phyloP scores from a whole-genome alignment of 2,797 vertebrate genomes.

The Psittacula derbiana region DNA sequence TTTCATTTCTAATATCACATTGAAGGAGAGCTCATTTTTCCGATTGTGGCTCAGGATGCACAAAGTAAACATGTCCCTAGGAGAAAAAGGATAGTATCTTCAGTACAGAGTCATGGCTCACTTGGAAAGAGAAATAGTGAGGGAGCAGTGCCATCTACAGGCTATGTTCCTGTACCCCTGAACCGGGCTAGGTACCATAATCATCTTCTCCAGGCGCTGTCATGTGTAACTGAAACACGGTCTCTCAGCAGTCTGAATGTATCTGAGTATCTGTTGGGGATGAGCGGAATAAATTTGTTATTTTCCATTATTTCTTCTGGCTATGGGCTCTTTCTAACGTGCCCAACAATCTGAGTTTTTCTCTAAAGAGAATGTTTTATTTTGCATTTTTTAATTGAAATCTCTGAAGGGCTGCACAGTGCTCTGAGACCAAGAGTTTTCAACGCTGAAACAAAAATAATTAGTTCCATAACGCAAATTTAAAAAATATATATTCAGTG shows the following conservation, averaged over 20 bases:
- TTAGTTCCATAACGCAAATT: not conserved
- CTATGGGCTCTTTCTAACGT: not conserved
- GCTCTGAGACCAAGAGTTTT: not conserved
- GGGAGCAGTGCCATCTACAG: slow-evolving; percentile 77
- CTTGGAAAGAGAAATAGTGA: slow-evolving; percentile 16
- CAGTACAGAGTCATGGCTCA: not conserved
- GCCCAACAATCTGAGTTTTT: not conserved
- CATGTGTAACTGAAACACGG: not conserved
- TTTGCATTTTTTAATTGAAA: not conserved
- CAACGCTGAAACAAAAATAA: not conserved
- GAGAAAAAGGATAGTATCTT: slow-evolving; percentile 38
- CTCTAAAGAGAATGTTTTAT: not conserved
- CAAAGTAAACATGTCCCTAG: slow-evolving; percentile 57
- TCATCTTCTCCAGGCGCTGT: not conserved
- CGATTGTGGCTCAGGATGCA: slow-evolving; percentile 48
- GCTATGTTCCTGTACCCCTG: not conserved
- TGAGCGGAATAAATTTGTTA: not conserved
- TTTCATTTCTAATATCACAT: slow-evolving; percentile 34
- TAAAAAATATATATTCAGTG: not conserved
- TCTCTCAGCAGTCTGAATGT: not conserved
- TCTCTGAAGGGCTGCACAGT: not conserved
- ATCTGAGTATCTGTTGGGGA: not conserved
- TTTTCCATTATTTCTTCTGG: not conserved
- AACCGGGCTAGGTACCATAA: rapidly evolving
- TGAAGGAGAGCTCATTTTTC: slow-evolving; percentile 47